Evolutionary conservation across 1,140 invertebrate genomes (phyloP).

Genomic region (Zaprionus gabonicus): DNA sequence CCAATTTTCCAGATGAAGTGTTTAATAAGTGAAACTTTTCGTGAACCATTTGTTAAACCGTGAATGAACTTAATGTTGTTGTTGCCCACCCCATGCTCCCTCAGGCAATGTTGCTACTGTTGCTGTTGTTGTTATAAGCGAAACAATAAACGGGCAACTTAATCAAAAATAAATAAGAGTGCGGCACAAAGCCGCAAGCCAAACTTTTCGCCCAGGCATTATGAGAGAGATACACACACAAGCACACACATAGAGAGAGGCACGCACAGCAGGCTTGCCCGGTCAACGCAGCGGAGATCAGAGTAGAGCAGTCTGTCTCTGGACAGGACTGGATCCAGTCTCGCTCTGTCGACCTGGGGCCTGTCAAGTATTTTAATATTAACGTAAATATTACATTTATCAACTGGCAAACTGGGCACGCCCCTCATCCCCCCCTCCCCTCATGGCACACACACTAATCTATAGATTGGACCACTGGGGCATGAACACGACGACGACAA

Average conservation of each 20-base stretch:
- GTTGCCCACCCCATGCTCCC: not conserved
- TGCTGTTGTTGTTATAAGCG: conserved; percentile 14
- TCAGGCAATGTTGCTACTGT: not conserved
- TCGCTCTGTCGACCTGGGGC: not conserved
- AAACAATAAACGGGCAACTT: conserved; percentile 46
- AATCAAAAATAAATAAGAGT: conserved; percentile 44
- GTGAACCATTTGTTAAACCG: conserved; percentile 10
- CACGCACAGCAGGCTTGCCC: not conserved
- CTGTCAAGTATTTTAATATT: conserved; percentile 57
- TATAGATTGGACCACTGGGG: conserved; percentile 6
- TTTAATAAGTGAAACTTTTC: conserved; percentile 8
- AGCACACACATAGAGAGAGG: not conserved
- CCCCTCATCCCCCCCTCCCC: not conserved
- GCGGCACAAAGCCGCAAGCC: conserved; percentile 31
- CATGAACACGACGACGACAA: not conserved
- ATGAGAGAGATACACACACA: conserved; percentile 8
- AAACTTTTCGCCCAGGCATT: conserved; percentile 31
- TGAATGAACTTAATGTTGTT: conserved; percentile 7
- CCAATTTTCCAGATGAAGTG: conserved; percentile 15
- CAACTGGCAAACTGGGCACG: conserved; percentile 30
- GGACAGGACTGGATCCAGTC: conserved; percentile 26
- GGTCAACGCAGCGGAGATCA: conserved; percentile 9
- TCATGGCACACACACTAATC: conserved; percentile 14
- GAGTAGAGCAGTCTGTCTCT: not conserved
- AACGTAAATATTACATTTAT: conserved; percentile 62